Evolutionary conservation across 30 jellyfish, hydroid and myxozoan species (phyloP).

Genomic region (Hydractinia echinata): DNA sequence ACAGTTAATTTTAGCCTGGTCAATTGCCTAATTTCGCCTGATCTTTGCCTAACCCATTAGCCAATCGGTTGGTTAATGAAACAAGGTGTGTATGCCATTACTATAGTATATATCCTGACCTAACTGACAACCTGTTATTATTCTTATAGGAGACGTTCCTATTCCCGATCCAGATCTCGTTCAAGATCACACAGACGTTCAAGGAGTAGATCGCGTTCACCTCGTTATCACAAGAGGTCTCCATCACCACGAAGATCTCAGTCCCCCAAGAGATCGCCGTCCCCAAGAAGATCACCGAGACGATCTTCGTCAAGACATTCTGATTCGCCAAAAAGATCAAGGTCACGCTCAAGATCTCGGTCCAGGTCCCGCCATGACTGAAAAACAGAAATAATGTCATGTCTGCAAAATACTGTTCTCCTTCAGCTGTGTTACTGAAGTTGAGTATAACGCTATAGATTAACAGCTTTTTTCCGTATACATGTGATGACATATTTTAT

Average conservation of each 20-base stretch:
- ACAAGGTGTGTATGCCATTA: no score
- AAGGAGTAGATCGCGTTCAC: slow-evolving; percentile 7
- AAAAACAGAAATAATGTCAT: background rate
- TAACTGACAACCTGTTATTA: slow-evolving; percentile 32
- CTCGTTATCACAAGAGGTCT: background rate
- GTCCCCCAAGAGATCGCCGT: background rate
- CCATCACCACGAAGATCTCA: background rate
- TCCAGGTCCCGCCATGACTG: slow-evolving; percentile 13
- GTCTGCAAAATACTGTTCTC: no score
- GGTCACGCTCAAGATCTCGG: background rate
- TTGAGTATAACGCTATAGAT: no score
- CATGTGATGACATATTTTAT: no score
- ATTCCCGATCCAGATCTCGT: slow-evolving; percentile 66
- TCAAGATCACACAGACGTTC: slow-evolving; percentile 8
- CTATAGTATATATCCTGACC: background rate
- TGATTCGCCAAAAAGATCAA: background rate
- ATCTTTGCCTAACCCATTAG: no score
- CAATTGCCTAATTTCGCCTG: no score
- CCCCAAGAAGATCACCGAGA: slow-evolving; percentile 1
- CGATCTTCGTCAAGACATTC: slow-evolving; percentile 7
- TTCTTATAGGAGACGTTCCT: slow-evolving; percentile 56
- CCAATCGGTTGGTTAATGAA: no score
- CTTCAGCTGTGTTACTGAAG: no score
- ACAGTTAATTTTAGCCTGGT: no score
- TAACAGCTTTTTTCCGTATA: no score